Evolutionary conservation across 2,797 vertebrate genomes (phyloP), one percentile per base, ranked within the genome.

Genomic region (Sciurus vulgaris): DNA sequence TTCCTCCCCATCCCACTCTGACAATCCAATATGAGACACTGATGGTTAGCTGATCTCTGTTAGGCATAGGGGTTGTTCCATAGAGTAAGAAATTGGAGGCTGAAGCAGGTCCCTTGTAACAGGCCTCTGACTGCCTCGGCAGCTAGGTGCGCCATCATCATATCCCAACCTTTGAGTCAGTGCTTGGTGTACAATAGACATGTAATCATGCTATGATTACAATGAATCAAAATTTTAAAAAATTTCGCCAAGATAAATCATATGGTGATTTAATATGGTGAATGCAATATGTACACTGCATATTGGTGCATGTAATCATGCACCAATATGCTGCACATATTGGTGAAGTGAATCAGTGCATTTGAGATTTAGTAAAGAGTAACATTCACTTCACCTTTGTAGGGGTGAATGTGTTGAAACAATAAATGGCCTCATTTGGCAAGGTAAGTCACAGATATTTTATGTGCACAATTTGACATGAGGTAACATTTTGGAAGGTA

Each of bases 311-410:
- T 4, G n/a, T n/a, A n/a, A n/a, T n/a, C n/a, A n/a, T n/a, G n/a
- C n/a, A n/a, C n/a, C n/a, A n/a, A n/a, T 38, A 38, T 35, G 3
- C 59, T 56, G 7, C 61, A 61, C 77, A 76, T 9, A 65, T 70
- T 5, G 77, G 30, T 59, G 30, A 33, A 73, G 10, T 44, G 17
- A 41, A 72, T 73, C 18, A 26, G 12, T 30, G 10, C n/a, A 14
- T 56, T 11, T 81, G 82, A 89, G n/a, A 30, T 72, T 93, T 77
- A 67, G 26, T 41, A 94, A 54, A 92, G 33, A 83, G 15, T 54
- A 65, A 69, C 5, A 35, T 28, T 56, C 28, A 69, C 2, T 35
- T 11, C 2, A 33, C 3, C 33, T 86, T 51, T 91, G 28, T 67
- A 76, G 30, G 33, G 0, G 0, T 61, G 17, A 73, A 70, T 1